Evolutionary conservation across 37 sponge, comb jelly and placozoan species (phyloP).

Genomic region (Haliclona indistincta): DNA sequence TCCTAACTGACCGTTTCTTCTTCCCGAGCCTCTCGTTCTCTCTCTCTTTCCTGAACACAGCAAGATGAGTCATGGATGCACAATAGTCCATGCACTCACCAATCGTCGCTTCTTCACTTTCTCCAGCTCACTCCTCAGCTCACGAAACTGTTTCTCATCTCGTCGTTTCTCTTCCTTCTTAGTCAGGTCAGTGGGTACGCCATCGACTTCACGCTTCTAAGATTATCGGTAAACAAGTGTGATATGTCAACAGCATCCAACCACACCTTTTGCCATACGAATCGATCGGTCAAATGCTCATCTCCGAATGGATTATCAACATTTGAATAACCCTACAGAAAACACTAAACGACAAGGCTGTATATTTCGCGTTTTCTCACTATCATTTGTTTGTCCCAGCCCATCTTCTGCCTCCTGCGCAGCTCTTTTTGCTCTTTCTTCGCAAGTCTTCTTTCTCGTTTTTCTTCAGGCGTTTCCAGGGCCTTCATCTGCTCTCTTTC

Average conservation of each 20-base stretch:
- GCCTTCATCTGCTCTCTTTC: constrained; percentile 79
- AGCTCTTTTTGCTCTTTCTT: constrained; percentile 73
- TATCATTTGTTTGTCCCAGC: constrained; percentile 76
- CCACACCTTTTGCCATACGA: constrained; percentile 91
- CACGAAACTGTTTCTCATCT: constrained; percentile 65
- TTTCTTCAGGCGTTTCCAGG: constrained; percentile 83
- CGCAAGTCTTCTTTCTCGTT: constrained; percentile 64
- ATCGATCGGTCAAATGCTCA: constrained; percentile 71
- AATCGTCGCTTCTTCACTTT: constrained; percentile 82
- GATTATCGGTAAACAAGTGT: neutral
- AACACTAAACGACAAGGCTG: neutral
- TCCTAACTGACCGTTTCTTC: constrained; percentile 67
- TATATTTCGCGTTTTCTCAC: constrained; percentile 17
- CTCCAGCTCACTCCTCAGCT: constrained; percentile 89
- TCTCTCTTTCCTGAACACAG: constrained; percentile 79
- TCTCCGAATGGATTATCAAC: constrained; percentile 96
- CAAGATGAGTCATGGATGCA: neutral
- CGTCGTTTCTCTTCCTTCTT: constrained; percentile 63
- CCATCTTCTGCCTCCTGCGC: constrained; percentile 52
- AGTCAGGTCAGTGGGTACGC: constrained; percentile 62
- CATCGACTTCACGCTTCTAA: constrained; percentile 85
- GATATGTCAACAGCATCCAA: too few relatives aligned
- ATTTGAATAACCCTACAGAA: constrained; percentile 80
- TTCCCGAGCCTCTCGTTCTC: constrained; percentile 87
- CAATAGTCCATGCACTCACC: constrained; percentile 43